Conservation (phyloP, 2,113 vertebrate genomes). For the Tachysurus vachellii region DNA sequence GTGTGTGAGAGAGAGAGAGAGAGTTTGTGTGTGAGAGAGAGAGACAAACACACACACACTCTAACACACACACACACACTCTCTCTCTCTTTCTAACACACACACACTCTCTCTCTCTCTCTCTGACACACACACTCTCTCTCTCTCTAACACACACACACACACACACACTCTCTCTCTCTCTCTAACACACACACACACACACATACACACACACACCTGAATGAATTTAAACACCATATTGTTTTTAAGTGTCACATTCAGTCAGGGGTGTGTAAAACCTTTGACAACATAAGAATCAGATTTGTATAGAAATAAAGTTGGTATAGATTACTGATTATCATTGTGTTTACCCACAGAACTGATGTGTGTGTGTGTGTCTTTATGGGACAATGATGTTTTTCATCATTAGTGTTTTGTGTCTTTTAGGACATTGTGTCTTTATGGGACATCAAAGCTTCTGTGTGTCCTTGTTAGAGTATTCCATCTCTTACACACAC, state of each 20-base stretch:
- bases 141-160: background rate
- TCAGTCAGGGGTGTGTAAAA: too few relatives aligned
- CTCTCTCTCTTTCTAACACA: too few relatives aligned
- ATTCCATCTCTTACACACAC: background rate
- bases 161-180: background rate
- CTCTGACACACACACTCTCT: background rate
- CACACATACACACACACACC: background rate
- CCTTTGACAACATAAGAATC: too few relatives aligned
- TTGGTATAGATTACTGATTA: too few relatives aligned
- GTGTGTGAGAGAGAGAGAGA: background rate
- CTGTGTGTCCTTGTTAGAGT: slow-evolving; percentile 18
- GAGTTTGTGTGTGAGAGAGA: background rate
- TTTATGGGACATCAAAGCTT: slow-evolving; percentile 43
- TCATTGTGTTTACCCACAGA: background rate
- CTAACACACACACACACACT: background rate
- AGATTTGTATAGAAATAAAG: too few relatives aligned
- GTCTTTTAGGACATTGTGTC: slow-evolving; percentile 33
- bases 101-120: background rate
- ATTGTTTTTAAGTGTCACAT: too few relatives aligned
- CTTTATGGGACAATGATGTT: background rate
- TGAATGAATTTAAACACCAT: background rate
- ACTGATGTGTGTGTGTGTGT: background rate
- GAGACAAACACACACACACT: background rate
- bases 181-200: background rate
- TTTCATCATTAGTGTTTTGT: slow-evolving; percentile 28